A percentile compares a stretch with the other conserved stretches of the same genome.
Evolutionary conservation across 92 coral and sea anemone genomes (phyloP).

Genomic region (Galaxea fascicularis): DNA sequence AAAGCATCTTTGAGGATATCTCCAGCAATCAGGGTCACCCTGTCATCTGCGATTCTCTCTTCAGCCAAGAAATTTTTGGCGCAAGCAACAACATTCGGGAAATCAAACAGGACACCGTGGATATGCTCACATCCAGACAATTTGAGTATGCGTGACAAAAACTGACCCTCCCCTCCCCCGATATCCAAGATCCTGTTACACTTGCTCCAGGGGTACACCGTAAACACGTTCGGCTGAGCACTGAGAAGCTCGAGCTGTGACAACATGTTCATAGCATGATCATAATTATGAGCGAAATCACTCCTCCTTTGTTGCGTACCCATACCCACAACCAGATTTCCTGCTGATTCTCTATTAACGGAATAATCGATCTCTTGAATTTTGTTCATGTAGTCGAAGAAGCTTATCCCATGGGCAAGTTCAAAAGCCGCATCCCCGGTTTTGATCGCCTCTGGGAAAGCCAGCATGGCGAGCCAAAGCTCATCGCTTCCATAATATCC

Average conservation of each 20-base stretch:
- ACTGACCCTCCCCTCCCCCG: constrained; percentile 66
- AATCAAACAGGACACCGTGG: constrained; percentile 53
- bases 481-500: constrained; percentile 58
- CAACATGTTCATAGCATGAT: constrained; percentile 54
- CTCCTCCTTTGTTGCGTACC: constrained; percentile 59
- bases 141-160: constrained; percentile 66
- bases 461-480: constrained; percentile 56
- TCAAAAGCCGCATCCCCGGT: constrained; percentile 49
- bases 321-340: constrained; percentile 9
- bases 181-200: constrained; percentile 67
- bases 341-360: not conserved
- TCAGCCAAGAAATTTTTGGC: constrained; percentile 8
- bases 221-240: constrained; percentile 35
- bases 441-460: constrained; percentile 55
- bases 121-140: constrained; percentile 64
- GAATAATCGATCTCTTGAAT: constrained; percentile 10
- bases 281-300: constrained; percentile 55
- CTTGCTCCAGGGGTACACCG: constrained; percentile 66
- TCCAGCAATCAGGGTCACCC: constrained; percentile 22
- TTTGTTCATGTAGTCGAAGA: constrained; percentile 53
- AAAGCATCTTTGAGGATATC: constrained; percentile 19
- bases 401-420: constrained; percentile 60
- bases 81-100: constrained; percentile 29
- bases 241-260: constrained; percentile 27
- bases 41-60: not conserved